phyloP scores from a whole-genome alignment of 2,888 invertebrate genomes.

The Byasa hedistus region DNA sequence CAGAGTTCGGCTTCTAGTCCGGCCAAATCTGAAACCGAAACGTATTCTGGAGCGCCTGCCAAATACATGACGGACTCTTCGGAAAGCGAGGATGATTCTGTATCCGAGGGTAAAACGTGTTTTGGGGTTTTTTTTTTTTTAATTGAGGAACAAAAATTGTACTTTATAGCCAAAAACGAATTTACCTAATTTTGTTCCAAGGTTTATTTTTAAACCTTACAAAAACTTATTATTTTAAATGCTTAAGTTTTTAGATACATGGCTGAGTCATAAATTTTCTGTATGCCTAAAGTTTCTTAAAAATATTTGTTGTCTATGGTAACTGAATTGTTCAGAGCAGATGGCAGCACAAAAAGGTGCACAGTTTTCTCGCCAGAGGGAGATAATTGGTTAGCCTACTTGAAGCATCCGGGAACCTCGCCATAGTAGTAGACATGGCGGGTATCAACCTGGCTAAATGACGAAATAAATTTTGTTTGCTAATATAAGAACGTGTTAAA shows the following conservation, averaged over 20 bases:
- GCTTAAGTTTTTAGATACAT: no score
- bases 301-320: conserved; percentile 32
- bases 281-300: neutral
- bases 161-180: no score
- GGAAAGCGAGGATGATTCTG: conserved; percentile 97
- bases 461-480: conserved; percentile 81
- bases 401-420: conserved; percentile 84
- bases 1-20: conserved; percentile 91
- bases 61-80: conserved; percentile 96
- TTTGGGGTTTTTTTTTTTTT: conserved; percentile 49
- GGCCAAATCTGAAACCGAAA: conserved; percentile 92
- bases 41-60: conserved; percentile 90
- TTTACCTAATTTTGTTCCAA: no score
- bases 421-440: conserved; percentile 91
- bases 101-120: conserved; percentile 92
- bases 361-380: conserved; percentile 65
- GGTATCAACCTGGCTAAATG: conserved; percentile 85
- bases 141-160: no score
- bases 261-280: no score
- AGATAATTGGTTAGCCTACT: conserved; percentile 78
- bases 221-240: no score
- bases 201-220: no score
- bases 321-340: conserved; percentile 50
- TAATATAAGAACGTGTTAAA: conserved; percentile 79
- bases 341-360: conserved; percentile 66